Percentiles rank a stretch among this genome's conserved stretches.
Evolutionary conservation across 1,140 invertebrate genomes (phyloP).

Genomic region (Lordiphosa stackelbergi): DNA sequence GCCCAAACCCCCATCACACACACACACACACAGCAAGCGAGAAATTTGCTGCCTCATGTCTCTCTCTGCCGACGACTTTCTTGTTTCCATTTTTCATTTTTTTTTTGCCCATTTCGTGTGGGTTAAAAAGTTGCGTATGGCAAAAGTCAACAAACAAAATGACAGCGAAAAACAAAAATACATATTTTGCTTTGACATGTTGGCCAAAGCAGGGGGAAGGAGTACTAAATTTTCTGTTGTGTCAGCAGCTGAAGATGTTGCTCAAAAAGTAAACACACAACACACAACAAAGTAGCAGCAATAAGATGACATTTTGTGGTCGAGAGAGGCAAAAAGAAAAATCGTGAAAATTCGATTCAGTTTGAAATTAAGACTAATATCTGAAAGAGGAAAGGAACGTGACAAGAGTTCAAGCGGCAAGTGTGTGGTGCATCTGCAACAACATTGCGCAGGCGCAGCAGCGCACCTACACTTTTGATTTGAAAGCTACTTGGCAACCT

Average conservation of each 20-base stretch:
- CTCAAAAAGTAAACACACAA: background rate
- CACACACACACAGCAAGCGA: too few species aligned
- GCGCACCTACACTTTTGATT: slow-evolving; percentile 63
- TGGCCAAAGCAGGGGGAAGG: background rate
- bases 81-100: slow-evolving; percentile 1
- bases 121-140: slow-evolving; percentile 4
- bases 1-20: too few species aligned
- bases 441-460: slow-evolving; percentile 30
- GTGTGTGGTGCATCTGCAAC: slow-evolving; percentile 53
- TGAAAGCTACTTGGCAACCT: slow-evolving; percentile 60
- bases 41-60: slow-evolving; percentile 25
- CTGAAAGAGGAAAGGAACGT: slow-evolving; percentile 12
- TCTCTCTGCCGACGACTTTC: background rate
- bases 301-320: too few species aligned
- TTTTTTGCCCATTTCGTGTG: slow-evolving; percentile 2
- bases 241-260: too few species aligned
- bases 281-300: too few species aligned
- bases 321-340: slow-evolving; percentile 3
- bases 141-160: slow-evolving; percentile 19
- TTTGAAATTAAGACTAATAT: slow-evolving; percentile 23
- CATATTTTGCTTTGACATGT: slow-evolving; percentile 12
- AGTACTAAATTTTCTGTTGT: too few species aligned
- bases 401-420: slow-evolving; percentile 28
- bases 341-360: slow-evolving; percentile 17
- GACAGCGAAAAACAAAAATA: slow-evolving; percentile 5